phyloP scores from a whole-genome alignment of 1,140 invertebrate genomes.

The Drosophila rufa region DNA sequence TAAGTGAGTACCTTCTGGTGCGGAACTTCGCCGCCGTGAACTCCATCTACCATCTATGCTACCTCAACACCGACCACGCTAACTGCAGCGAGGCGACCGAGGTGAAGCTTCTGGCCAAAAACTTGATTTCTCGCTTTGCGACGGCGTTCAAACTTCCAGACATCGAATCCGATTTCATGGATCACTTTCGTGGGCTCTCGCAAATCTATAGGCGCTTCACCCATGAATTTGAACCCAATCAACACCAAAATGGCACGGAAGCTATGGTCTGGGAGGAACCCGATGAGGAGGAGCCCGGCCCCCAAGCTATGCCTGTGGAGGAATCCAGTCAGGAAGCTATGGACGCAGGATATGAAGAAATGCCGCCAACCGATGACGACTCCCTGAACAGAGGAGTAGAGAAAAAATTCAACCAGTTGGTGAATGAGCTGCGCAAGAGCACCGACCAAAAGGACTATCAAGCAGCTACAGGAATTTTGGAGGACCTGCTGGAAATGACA shows the following conservation, averaged over 20 bases:
- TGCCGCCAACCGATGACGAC: not conserved
- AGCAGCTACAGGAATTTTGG: not conserved
- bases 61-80: conserved; percentile 1
- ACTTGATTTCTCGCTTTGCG: not conserved
- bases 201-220: not conserved
- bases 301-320: no score
- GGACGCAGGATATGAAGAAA: not conserved
- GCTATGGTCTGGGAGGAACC: not conserved
- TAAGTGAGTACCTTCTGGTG: conserved; percentile 40
- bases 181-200: not conserved
- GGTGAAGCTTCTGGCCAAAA: not conserved
- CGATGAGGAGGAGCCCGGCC: no score
- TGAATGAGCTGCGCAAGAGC: not conserved
- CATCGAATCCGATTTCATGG: not conserved
- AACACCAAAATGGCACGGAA: not conserved
- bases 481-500: not conserved
- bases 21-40: conserved; percentile 34
- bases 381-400: not conserved
- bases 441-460: not conserved
- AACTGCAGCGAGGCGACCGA: not conserved
- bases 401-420: not conserved
- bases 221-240: not conserved
- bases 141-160: not conserved
- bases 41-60: conserved; percentile 22
- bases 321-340: no score